Evolutionary conservation across 2,113 vertebrate species (phyloP).

Genomic region (Sceloporus undulatus): DNA sequence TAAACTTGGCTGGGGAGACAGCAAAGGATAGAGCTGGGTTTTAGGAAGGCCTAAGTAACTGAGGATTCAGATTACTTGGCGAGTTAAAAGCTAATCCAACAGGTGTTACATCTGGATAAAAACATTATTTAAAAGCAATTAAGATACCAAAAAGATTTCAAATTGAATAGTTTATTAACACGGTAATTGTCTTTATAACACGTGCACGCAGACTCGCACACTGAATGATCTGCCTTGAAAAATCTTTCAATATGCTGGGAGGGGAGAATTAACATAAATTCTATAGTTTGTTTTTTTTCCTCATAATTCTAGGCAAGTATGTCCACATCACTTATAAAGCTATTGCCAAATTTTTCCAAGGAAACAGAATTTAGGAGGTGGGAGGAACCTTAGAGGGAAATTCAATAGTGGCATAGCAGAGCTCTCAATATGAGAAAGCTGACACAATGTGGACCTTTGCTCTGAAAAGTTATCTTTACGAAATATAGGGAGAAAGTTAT

Average conservation of each 20-base stretch:
- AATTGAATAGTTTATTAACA: constrained; percentile 98
- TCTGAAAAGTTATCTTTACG: constrained; percentile 83
- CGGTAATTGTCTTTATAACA: constrained; percentile 93
- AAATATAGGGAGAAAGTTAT: constrained; percentile 83
- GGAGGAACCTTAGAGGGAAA: constrained; percentile 74
- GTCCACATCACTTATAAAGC: constrained; percentile 92
- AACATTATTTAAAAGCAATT: constrained; percentile 86
- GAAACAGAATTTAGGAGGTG: constrained; percentile 81
- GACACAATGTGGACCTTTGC: constrained; percentile 95
- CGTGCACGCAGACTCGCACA: constrained; percentile 85
- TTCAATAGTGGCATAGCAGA: constrained; percentile 97
- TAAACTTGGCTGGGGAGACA: constrained; percentile 62
- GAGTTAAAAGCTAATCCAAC: constrained; percentile 84
- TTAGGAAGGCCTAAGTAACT: constrained; percentile 82
- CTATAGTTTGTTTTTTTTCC: constrained; percentile 72
- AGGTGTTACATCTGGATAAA: constrained; percentile 81
- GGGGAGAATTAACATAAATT: constrained; percentile 84
- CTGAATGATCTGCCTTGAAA: constrained; percentile 86
- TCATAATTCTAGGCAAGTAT: constrained; percentile 88
- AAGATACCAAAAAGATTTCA: constrained; percentile 87
- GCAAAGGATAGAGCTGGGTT: constrained; percentile 41
- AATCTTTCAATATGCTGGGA: constrained; percentile 81
- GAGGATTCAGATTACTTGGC: constrained; percentile 72
- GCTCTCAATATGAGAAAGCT: constrained; percentile 99
- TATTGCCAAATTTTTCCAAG: constrained; percentile 90